Base-by-base conservation (phyloP, 2,888 invertebrate genomes). In the Nymphalis polychloros region DNA sequence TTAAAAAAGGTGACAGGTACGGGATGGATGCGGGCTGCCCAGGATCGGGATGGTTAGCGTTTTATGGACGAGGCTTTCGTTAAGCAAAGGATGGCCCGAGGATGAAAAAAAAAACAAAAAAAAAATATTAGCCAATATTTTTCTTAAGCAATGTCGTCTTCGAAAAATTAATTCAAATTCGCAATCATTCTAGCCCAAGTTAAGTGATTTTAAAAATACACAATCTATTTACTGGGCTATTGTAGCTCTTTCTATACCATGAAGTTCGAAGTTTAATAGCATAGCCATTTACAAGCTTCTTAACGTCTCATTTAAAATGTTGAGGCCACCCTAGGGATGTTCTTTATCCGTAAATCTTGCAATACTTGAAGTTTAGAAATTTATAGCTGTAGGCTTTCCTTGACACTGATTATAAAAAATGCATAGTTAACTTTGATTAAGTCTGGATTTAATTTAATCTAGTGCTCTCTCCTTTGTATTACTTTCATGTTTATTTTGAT, bases 321-420 rank as follows among this genome's bases (percentile, higher is more conserved):
- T 31, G 27, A 53, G 55, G 20, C 31, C 60, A 53, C 46, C 20
- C 57, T 64, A 61, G 46, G 64, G 65, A 64, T 61, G 16, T 53
- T 52, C 31, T 13, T 48, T 10, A 27, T 19, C 55, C 31, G 64
- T 65, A 69, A 64, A 62, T 69, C 67, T 67, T 50, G 59, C 48
- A 55, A 27, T 60, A 46, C 63, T 57, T 61, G 60, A 63, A 70
- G 60, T 64, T 70, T 67, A 57, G 49, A 63, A 63, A 67, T 70
- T 67, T 70, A 70, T 70, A 46, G 61, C 31, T 20, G 59, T 47
- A 63, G 70, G 70, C 63, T 59, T 41, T 62, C 46, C 53, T 57
- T 57, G 61, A 49, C 41, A 57, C 61, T 69, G 57, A 69, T 69
- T 65, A 65, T 62, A 69, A 69, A 69, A 69, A 69, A 62, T 62